phyloP scores from a whole-genome alignment of 2,888 invertebrate species.

The Disparrhopalites patrizii region DNA sequence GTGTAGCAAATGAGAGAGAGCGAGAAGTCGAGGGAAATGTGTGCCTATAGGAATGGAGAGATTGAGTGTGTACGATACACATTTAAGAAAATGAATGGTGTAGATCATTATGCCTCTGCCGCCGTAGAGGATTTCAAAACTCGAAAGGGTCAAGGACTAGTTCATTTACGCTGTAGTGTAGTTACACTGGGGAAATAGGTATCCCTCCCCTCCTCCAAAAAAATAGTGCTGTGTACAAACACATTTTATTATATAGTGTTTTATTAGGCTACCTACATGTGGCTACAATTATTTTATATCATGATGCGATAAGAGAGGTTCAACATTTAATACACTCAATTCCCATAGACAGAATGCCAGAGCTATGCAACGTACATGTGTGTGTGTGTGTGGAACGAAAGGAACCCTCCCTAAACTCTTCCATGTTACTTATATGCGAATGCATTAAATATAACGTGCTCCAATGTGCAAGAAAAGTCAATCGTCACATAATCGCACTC shows the following conservation, averaged over 20 bases:
- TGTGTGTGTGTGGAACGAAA: background rate
- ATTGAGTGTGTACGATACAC: slow-evolving; percentile 2
- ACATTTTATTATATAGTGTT: too few species aligned
- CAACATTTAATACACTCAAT: too few species aligned
- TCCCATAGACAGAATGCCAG: background rate
- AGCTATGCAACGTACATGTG: background rate
- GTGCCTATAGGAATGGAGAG: background rate
- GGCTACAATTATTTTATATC: too few species aligned
- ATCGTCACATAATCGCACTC: too few species aligned
- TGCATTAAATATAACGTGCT: too few species aligned
- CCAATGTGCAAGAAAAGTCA: too few species aligned
- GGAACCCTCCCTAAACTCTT: too few species aligned
- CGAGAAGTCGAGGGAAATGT: background rate
- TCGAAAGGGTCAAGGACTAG: slow-evolving; percentile 49
- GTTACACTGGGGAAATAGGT: background rate
- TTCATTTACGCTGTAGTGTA: slow-evolving; percentile 21
- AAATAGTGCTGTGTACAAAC: too few species aligned
- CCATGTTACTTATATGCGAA: too few species aligned
- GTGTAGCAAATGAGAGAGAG: background rate
- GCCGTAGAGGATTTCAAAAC: slow-evolving; percentile 15
- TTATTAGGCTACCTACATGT: too few species aligned
- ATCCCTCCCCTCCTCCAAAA: background rate
- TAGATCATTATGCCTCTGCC: slow-evolving; percentile 18
- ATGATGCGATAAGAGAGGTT: background rate
- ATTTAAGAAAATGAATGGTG: background rate